Evolutionary conservation across 1,140 invertebrate genomes (phyloP).

Genomic region (Episyrphus balteatus): DNA sequence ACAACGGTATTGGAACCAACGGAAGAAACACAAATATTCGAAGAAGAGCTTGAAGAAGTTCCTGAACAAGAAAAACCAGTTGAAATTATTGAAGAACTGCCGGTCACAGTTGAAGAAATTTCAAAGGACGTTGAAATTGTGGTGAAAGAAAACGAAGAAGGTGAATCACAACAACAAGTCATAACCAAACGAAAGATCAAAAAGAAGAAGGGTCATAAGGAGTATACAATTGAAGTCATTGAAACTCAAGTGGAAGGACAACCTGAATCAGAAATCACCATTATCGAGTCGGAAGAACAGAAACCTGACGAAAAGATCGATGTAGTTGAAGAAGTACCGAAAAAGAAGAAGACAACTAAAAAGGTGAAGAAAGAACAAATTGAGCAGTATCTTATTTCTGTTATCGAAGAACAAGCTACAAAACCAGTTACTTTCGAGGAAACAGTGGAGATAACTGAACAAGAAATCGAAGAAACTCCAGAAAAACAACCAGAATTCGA

Average conservation of each 20-base stretch:
- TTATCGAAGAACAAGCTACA: no score
- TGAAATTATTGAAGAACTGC: constrained; percentile 13
- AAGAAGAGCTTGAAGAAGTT: constrained; percentile 7
- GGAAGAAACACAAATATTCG: neutral
- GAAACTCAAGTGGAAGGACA: constrained; percentile 34
- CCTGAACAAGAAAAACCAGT: constrained; percentile 15
- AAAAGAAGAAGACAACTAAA: constrained; percentile 3
- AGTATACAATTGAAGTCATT: constrained; percentile 25
- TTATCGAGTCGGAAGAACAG: constrained; percentile 11
- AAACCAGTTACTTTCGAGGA: neutral
- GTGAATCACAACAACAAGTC: constrained; percentile 29
- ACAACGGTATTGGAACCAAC: neutral
- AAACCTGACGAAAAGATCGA: neutral
- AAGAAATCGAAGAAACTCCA: neutral
- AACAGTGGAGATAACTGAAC: no score
- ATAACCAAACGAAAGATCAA: constrained; percentile 30
- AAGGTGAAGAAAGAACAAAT: constrained; percentile 5
- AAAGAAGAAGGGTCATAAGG: constrained; percentile 25
- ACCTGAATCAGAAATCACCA: constrained; percentile 20
- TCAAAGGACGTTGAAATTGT: constrained; percentile 25
- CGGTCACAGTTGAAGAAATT: constrained; percentile 27
- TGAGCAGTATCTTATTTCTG: no score
- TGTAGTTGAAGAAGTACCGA: constrained; percentile 4
- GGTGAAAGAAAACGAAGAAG: constrained; percentile 34
- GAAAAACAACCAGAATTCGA: neutral